Evolutionary conservation across 2,888 invertebrate genomes (phyloP), one percentile per base, ranked within the genome.

Genomic region (Tetragonula carbonaria): DNA sequence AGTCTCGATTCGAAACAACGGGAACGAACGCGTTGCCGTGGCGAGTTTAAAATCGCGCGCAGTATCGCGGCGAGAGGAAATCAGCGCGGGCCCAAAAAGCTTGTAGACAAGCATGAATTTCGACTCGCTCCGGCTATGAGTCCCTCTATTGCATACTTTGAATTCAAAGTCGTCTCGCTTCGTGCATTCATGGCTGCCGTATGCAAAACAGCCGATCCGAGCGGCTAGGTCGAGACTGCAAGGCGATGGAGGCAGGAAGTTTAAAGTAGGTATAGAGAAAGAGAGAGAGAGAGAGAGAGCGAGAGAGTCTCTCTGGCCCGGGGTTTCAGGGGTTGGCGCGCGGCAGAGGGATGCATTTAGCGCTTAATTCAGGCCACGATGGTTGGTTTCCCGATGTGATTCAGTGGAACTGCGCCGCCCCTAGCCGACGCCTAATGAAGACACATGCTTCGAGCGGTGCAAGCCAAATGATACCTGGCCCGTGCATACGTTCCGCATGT

Each of bases 301-400:
- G 57, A n/a, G 57, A 57, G 57, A 13, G 57, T 57, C n/a, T 8
- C 66, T 53, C 59, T 63, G 77, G 65, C 51, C n/a, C 68, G 80
- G 78, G 70, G 33, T 65, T 78, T 38, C 66, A 67, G 21, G 76
- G 66, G 78, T 50, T 70, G 74, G 59, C 23, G 71, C 50, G 82
- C 53, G 62, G 72, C 65, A 77, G 87, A 88, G 87, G 86, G 88
- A 84, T 91, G 91, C 92, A 92, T 92, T 92, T 92, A 91, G 92
- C 87, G 92, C 90, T 92, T 92, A 92, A 92, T 92, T 92, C 90
- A 86, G 91, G 84, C 90, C 91, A 90, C 91, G 91, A 89, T 84
- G 91, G 88, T 90, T 90, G 90, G 90, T 90, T 92, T 90, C 90
- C 82, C 92, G 86, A 90, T 90, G 92, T 91, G 91, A 92, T 92